Evolutionary conservation across 1,140 invertebrate species (phyloP), one percentile per base, ranked within the genome.

Genomic region (Magallana angulata): DNA sequence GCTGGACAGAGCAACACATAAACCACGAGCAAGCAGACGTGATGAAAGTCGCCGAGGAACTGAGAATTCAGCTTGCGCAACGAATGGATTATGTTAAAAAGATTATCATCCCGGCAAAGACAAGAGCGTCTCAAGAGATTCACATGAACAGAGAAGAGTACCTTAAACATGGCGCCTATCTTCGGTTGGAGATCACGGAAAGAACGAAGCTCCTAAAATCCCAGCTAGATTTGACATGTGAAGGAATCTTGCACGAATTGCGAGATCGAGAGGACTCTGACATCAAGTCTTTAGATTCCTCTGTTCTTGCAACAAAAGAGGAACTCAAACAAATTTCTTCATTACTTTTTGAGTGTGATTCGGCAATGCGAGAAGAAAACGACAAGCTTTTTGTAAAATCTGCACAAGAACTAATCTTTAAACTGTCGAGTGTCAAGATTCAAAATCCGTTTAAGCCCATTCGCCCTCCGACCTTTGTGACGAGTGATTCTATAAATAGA

Each of bases 1-100:
- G 81, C n/a, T 82, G 81, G 81, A 82, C 56, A n/a, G 81, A 82
- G 18, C 14, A 82, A 30, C 81, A 82, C 16, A 18, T n/a, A n/a
- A 24, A 24, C 48, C 81, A 82, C 57, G 57, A 57, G 16, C 56
- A 82, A 16, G 7, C 48, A 18, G 81, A 82, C 14, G 0, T 57
- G 18, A 57, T 14, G 81, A 57, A 57, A 82, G 18, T 57, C 18
- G 81, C 81, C 57, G 36, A 82, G 56, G 81, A 82, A 82, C 81
- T 82, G 7, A 9, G 81, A n/a, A 82, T 82, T 24, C 48, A 58
- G 57, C 57, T 82, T 7, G 48, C 48, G 7, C 56, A 58, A n/a
- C 18, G 18, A 56, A 30, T 82, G 0, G 18, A 18, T 57, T 58
- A 16, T 82, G 57, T n/a, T 9, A 18, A n/a, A 18, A 82, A 82